These are phyloP conservation scores for Enteromius afrohamiltoni DNA, from an alignment of 2,797 vertebrate species.

Conservation along the genomic window DNA sequence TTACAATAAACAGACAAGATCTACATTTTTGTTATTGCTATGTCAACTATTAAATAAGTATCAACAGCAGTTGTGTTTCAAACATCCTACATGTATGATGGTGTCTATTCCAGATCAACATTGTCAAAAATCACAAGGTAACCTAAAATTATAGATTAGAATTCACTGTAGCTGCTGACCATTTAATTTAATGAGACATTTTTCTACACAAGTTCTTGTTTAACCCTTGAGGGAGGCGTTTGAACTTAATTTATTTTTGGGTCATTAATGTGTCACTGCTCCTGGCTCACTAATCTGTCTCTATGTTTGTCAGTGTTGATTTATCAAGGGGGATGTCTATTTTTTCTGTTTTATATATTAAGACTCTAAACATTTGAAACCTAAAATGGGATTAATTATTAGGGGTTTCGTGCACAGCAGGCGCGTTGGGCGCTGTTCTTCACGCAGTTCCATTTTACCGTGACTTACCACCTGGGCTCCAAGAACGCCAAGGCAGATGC, in stretches of 20 bases:
- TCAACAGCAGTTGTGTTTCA: neutral
- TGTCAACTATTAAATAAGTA: neutral
- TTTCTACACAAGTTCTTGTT: neutral
- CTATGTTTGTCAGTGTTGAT: neutral
- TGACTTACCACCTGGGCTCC: no score
- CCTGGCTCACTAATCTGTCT: slow-evolving; percentile 23
- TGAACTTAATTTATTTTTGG: slow-evolving; percentile 20
- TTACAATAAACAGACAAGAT: neutral
- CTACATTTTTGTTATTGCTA: neutral
- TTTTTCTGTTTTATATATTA: neutral
- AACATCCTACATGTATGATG: neutral
- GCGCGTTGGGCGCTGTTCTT: no score
- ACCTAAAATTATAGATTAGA: neutral
- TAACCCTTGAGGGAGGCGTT: slow-evolving; percentile 20
- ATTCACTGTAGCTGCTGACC: neutral
- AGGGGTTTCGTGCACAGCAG: no score
- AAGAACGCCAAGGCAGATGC: no score
- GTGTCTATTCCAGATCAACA: neutral
- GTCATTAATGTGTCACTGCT: slow-evolving; percentile 16
- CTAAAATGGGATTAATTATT: neutral
- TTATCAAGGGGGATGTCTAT: neutral
- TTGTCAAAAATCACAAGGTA: neutral
- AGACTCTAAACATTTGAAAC: neutral
- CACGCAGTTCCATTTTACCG: no score
- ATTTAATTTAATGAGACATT: slow-evolving; percentile 27